Conservation (phyloP, 2,888 invertebrate genomes). For the Dicyrtoma fusca region DNA sequence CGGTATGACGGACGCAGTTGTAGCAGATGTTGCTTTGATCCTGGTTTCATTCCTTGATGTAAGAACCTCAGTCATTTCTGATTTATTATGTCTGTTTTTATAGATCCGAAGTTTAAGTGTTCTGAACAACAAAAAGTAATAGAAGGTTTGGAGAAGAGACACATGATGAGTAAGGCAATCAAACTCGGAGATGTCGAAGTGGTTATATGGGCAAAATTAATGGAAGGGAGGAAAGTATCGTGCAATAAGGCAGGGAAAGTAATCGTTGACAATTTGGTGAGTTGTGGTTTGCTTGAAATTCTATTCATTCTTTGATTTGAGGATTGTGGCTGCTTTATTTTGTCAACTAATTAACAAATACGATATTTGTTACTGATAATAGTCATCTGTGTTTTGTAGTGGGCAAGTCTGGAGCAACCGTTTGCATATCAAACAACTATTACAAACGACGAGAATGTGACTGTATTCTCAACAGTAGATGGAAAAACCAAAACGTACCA, state of each 20-base stretch:
- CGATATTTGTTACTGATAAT: too few relatives aligned
- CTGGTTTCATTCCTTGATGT: too few relatives aligned
- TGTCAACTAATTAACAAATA: too few relatives aligned
- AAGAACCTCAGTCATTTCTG: not conserved
- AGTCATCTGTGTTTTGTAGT: slow-evolving; percentile 61
- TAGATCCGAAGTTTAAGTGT: slow-evolving; percentile 44
- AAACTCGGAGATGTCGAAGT: slow-evolving; percentile 69
- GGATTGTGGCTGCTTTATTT: too few relatives aligned
- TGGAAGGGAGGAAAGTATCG: slow-evolving; percentile 70
- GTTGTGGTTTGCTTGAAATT: too few relatives aligned
- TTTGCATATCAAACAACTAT: slow-evolving; percentile 75
- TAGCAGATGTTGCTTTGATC: too few relatives aligned
- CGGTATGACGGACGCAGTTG: too few relatives aligned
- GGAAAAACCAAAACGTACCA: slow-evolving; percentile 41
- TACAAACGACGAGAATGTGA: slow-evolving; percentile 59
- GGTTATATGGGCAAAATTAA: slow-evolving; percentile 70
- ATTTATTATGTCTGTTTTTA: slow-evolving; percentile 3
- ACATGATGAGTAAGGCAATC: slow-evolving; percentile 76
- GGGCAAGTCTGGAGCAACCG: slow-evolving; percentile 67
- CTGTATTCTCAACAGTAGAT: slow-evolving; percentile 46
- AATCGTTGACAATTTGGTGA: slow-evolving; percentile 67
- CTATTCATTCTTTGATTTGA: too few relatives aligned
- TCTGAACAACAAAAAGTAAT: slow-evolving; percentile 44
- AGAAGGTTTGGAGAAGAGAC: slow-evolving; percentile 52
- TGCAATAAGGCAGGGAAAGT: slow-evolving; percentile 67